phyloP scores from a whole-genome alignment of 1,140 invertebrate genomes.

The Probaryconus sp. region DNA sequence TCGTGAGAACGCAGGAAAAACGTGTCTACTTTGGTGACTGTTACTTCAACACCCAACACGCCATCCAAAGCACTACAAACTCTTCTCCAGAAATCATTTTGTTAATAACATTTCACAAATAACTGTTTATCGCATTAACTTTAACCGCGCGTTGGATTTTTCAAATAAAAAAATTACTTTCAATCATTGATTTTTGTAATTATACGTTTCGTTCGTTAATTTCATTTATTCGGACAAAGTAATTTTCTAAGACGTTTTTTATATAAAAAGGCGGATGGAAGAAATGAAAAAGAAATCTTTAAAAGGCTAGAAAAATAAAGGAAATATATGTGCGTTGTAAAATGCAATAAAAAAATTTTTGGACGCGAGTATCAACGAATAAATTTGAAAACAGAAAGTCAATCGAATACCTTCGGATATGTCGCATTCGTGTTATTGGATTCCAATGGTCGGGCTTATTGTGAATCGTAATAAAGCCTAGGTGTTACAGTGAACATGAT shows the following conservation, averaged over 20 bases:
- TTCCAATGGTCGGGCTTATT: constrained; percentile 20
- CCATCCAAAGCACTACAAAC: constrained; percentile 10
- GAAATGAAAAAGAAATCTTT: no score
- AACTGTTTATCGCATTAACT: no score
- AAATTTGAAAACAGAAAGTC: constrained; percentile 6
- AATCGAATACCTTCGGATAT: constrained; percentile 16
- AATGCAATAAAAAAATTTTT: constrained; percentile 6
- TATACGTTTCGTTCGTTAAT: no score
- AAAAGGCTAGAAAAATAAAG: background rate
- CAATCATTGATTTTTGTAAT: no score
- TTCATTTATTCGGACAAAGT: no score
- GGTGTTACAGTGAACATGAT: constrained; percentile 23
- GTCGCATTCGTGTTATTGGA: constrained; percentile 24
- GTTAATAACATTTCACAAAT: background rate
- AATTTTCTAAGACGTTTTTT: background rate
- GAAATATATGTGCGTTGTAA: background rate
- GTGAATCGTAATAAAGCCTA: constrained; percentile 5
- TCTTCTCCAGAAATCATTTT: constrained; percentile 23
- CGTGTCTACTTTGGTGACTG: constrained; percentile 12
- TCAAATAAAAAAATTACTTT: no score
- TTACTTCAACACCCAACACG: constrained; percentile 10
- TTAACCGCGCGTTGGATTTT: no score
- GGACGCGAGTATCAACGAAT: background rate
- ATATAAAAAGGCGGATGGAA: no score
- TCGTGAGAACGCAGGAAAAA: constrained; percentile 33